Base-by-base conservation (phyloP, 2,888 invertebrate genomes). In the Drosophila peninsularis region DNA sequence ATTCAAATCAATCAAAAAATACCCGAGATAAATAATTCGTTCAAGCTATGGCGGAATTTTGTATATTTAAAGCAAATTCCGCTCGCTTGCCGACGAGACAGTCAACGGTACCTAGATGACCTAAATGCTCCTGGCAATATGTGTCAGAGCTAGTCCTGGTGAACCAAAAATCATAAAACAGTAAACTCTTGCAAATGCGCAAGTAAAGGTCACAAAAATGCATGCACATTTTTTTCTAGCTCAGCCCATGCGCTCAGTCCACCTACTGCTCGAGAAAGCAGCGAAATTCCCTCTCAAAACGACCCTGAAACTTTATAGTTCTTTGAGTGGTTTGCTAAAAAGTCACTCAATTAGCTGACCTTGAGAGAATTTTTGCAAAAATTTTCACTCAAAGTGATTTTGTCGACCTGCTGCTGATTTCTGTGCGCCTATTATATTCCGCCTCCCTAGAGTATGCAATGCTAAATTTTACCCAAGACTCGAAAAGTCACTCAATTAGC, bases 401-500 rank as follows among this genome's bases (percentile, higher is more conserved):
- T n/a, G 27, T n/a, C 27, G 24, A 24, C 44, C n/a, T 45, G 9
- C 27, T 45, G 10, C 24, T 3, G 1, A 7, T 10, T 45, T n/a
- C 44, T 45, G 44, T n/a, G n/a, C 11, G 45, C 45, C 45, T 47
- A 27, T 27, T 30, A 47, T 30, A 17, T 45, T 17, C 17, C 7
- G 27, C 27, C 27, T 5, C 27, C 27, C 7, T 30, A 30, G 1
- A 7, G 7, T 30, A 30, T 30, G 27, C 27, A 1, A 6, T 7
- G 7, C 5, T 7, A 5, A 30, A 30, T 30, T 30, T 30, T 30
- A 7, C 27, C 2, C 24, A 2, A 24, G 4, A 30, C 27, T 30
- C n/a, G 7, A 30, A 30, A 7, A 30, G 1, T 30, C 45, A 10
- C 45, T 45, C 45, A 27, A 27, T 17, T 17, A 5, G 7, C 11